Evolutionary conservation across 35 echinoderm and acorn worm species (phyloP).

Genomic region (Strongylocentrotus purpuratus): DNA sequence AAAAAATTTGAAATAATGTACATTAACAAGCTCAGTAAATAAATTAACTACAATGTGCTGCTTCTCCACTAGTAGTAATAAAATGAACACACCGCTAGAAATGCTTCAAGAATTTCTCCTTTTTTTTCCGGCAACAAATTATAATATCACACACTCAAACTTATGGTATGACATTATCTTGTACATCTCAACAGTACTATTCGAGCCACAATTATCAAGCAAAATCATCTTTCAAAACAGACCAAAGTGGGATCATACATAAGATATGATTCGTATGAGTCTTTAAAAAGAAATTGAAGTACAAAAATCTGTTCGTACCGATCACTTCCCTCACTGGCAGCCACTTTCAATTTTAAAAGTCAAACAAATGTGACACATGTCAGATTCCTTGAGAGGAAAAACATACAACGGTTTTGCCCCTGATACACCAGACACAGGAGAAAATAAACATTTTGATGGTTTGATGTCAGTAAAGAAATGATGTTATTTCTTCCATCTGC

Average conservation of each 20-base stretch:
- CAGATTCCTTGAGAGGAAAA: neutral
- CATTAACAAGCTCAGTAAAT: neutral
- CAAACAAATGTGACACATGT: neutral
- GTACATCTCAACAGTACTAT: slow-evolving; percentile 3
- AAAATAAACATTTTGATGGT: neutral
- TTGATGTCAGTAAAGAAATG: neutral
- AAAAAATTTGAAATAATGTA: neutral
- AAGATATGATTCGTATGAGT: neutral
- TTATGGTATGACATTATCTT: slow-evolving; percentile 12
- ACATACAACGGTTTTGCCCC: neutral
- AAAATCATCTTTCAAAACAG: neutral
- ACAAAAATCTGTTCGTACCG: neutral
- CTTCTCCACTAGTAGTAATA: neutral
- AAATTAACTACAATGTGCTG: slow-evolving; percentile 3
- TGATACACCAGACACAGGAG: neutral
- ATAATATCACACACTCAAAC: slow-evolving; percentile 18
- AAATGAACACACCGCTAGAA: neutral
- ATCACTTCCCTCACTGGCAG: neutral
- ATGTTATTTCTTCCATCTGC: neutral
- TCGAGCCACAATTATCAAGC: slow-evolving; percentile 1
- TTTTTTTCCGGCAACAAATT: neutral
- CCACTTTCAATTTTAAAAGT: neutral
- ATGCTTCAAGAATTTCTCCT: neutral
- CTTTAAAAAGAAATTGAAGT: neutral
- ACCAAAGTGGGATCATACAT: neutral